Evolutionary conservation across 2,797 vertebrate species (phyloP), one percentile per base, ranked within the genome.

Genomic region (Discoglossus pictus): DNA sequence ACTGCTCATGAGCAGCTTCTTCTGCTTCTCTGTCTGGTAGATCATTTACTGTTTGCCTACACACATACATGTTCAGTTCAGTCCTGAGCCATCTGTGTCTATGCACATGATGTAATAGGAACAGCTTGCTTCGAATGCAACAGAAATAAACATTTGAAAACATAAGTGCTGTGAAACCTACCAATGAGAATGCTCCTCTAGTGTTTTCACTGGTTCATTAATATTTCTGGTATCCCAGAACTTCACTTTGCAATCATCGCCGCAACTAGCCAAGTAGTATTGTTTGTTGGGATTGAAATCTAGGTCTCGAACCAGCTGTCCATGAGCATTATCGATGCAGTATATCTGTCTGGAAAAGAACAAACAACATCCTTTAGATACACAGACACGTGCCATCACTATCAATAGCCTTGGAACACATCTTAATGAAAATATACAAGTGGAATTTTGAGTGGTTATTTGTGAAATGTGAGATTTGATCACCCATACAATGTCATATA

Each of bases 281-380:
- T 99, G 97, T 62, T 93, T 95, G 86, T 99, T 99, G 68, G 97
- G 97, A 87, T 99, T 99, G 81, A 98, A 98, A 86, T 99, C 97
- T 50, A 99, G 89, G 90, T 98, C 96, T 54, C 96, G 91, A 73
- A 98, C 96, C 88, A 99, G 90, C 89, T 98, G 96, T 75, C 96
- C 93, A 0, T 99, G 96, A 61, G 96, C 95, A n/a, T 91, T 98
- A 83, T 98, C 97, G 24, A 99, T 93, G 79, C 93, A 95, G 90
- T 97, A 99, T 75, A 95, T 92, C 88, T 99, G 97, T 77, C 97
- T 99, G 90, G 1, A 80, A 77, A 78, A 69, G 31, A 78, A 76
- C 27, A 31, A 42, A 52, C 50, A 74, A 70, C 48, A 66, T 60
- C n/a, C 31, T 24, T 65, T 2, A 2, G 55, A 42, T 16, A 20